Evolutionary conservation across 1,140 invertebrate genomes (phyloP).

Genomic region (Drosophila willistoni): DNA sequence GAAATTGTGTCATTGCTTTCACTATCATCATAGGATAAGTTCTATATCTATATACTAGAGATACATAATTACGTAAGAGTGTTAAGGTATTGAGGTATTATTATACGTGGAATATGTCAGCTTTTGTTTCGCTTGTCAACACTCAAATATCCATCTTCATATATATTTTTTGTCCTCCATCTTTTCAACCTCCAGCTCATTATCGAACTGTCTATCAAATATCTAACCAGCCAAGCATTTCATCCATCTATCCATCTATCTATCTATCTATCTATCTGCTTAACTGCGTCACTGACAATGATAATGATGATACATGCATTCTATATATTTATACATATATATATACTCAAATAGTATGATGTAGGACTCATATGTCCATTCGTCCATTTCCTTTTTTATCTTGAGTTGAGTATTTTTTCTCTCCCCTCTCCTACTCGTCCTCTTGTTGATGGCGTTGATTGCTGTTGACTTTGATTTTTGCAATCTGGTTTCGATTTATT

Average conservation of each 20-base stretch:
- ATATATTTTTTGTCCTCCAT: background rate
- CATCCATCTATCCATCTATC: conserved; percentile 51
- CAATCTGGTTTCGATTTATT: conserved; percentile 77
- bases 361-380: background rate
- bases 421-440: conserved; percentile 12
- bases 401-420: conserved; percentile 11
- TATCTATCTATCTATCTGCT: conserved; percentile 65
- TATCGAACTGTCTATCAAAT: conserved; percentile 34
- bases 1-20: no score
- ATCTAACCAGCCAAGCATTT: conserved; percentile 11
- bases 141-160: conserved; percentile 9
- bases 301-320: conserved; percentile 46
- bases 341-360: background rate
- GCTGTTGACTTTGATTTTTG: conserved; percentile 80
- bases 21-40: no score
- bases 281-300: conserved; percentile 53
- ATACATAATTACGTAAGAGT: no score
- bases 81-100: no score
- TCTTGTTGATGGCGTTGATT: conserved; percentile 63
- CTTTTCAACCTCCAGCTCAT: conserved; percentile 2
- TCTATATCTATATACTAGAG: no score
- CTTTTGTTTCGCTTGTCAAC: conserved; percentile 1
- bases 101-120: background rate
- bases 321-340: conserved; percentile 7
- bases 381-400: conserved; percentile 8